Conservation (phyloP, 2,888 invertebrate species). For the Mechanitis messenoides region DNA sequence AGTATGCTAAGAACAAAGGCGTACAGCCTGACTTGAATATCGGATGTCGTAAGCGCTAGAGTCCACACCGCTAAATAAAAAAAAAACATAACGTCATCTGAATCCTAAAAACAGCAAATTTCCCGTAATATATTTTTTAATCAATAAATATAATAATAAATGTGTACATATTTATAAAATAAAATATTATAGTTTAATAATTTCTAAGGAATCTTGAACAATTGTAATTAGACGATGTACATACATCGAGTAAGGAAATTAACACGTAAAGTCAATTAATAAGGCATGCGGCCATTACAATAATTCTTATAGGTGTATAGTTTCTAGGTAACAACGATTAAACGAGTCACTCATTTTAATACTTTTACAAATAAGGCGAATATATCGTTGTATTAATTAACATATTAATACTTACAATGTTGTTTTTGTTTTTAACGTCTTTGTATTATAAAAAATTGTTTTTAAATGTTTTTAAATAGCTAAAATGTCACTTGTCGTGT, state of each 20-base stretch:
- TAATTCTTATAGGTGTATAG: no score
- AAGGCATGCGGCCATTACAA: constrained; percentile 7
- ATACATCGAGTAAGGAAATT: constrained; percentile 20
- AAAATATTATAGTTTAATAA: neutral
- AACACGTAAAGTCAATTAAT: constrained; percentile 26
- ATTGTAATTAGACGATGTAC: constrained; percentile 22
- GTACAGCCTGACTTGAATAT: constrained; percentile 44
- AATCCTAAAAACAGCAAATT: neutral
- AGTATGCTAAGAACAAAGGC: constrained; percentile 61
- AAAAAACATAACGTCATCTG: neutral
- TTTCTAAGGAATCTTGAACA: constrained; percentile 8
- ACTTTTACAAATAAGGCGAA: no score
- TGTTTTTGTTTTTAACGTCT: neutral
- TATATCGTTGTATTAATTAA: neutral
- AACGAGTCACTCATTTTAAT: no score
- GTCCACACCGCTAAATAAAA: constrained; percentile 2
- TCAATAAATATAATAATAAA: no score
- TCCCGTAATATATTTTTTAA: no score
- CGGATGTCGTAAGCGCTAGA: constrained; percentile 10
- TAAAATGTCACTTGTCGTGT: no score
- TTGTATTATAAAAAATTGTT: no score
- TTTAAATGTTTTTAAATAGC: no score
- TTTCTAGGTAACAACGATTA: no score
- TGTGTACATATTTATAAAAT: no score
- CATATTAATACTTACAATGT: neutral